These are phyloP conservation scores for Thunnus albacares DNA, from an alignment of 2,797 vertebrate genomes.

Conservation along the genomic window DNA sequence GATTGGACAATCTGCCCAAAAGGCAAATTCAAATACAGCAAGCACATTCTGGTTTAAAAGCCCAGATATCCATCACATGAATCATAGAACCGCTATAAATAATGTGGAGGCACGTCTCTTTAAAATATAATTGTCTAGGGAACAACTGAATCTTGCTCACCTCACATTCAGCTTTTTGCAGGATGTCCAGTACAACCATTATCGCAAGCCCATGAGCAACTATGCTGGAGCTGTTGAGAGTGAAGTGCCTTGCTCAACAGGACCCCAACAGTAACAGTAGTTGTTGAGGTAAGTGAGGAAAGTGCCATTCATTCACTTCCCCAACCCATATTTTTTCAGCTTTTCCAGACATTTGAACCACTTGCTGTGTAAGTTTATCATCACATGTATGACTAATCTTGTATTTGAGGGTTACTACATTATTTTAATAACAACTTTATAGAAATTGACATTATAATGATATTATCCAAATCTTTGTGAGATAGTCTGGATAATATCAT, in stretches of 20 bases:
- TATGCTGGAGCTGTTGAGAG: too few relatives aligned
- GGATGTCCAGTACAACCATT: background rate
- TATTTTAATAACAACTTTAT: background rate
- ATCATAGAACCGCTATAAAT: background rate
- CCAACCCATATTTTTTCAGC: too few relatives aligned
- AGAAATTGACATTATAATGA: background rate
- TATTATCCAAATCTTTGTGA: background rate
- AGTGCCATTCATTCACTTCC: background rate
- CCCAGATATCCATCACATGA: background rate
- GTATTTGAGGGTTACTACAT: background rate
- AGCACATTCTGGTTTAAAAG: slow-evolving; percentile 9
- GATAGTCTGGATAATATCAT: background rate
- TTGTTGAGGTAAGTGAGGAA: background rate
- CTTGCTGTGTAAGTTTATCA: too few relatives aligned
- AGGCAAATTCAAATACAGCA: slow-evolving; percentile 5
- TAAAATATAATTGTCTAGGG: background rate
- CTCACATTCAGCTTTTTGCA: background rate
- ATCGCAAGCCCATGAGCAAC: background rate
- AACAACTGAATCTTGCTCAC: background rate
- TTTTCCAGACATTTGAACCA: background rate
- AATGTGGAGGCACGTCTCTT: background rate
- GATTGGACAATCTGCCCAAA: slow-evolving; percentile 10
- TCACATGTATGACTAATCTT: background rate
- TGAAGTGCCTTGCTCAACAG: background rate
- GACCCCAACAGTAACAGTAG: background rate